Percentiles rank a stretch among this genome's conserved stretches.
phyloP scores from a whole-genome alignment of 2,113 vertebrate genomes.

The Phaetusa simplex region DNA sequence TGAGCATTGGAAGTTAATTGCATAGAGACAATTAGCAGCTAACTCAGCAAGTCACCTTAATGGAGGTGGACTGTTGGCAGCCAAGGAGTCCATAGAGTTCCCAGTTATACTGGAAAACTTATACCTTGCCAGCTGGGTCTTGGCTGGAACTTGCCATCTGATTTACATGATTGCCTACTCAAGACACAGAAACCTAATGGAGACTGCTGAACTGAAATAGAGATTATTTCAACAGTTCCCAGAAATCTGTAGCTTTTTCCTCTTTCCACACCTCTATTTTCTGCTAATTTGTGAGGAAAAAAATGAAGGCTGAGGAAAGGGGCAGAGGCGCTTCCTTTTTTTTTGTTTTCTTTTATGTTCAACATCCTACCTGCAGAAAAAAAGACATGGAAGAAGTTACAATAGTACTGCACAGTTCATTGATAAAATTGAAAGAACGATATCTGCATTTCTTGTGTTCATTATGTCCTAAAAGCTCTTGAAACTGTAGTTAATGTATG shows the following conservation, averaged over 20 bases:
- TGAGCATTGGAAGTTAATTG: not conserved
- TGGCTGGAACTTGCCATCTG: not conserved
- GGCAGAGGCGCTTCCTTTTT: not conserved
- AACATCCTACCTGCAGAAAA: not conserved
- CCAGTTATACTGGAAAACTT: not conserved
- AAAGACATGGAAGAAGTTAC: not conserved
- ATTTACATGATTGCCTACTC: not conserved
- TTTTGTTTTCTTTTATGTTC: not conserved
- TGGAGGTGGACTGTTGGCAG: not conserved
- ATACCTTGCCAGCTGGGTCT: not conserved
- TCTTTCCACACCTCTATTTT: not conserved
- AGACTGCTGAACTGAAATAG: not conserved
- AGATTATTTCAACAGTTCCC: not conserved
- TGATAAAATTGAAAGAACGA: not conserved
- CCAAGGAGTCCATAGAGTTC: not conserved
- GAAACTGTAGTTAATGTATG: not conserved
- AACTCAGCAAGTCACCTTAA: constrained; percentile 11
- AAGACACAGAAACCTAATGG: not conserved
- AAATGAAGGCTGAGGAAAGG: not conserved
- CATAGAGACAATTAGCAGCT: not conserved
- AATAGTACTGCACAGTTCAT: not conserved
- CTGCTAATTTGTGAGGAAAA: not conserved
- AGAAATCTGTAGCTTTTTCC: not conserved
- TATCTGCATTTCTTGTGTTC: not conserved
- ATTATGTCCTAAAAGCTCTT: not conserved